Evolutionary conservation across 2,113 vertebrate genomes (phyloP).

Genomic region (Brachypteracias leptosomus): DNA sequence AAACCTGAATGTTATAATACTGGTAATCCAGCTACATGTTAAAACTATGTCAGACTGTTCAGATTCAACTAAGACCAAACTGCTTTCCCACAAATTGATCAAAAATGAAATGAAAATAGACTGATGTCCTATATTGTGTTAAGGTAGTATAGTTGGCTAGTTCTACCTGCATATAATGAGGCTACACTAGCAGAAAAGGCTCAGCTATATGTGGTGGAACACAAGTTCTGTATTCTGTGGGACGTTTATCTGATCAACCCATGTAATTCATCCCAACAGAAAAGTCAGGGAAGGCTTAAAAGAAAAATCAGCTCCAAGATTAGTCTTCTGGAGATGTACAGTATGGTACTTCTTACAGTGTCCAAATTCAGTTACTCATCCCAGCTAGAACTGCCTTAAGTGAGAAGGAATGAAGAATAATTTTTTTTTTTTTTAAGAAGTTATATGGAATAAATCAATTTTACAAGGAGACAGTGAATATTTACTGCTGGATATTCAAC

Average conservation of each 20-base stretch:
- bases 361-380: neutral
- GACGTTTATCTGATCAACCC: neutral
- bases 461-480: neutral
- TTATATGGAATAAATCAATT: neutral
- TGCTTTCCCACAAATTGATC: neutral
- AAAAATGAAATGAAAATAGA: neutral
- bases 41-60: neutral
- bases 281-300: neutral
- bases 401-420: neutral
- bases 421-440: neutral
- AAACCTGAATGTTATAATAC: neutral
- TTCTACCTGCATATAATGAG: neutral
- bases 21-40: neutral
- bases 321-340: neutral
- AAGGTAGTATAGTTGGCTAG: neutral
- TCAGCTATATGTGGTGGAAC: neutral
- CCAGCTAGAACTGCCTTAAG: neutral
- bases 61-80: neutral
- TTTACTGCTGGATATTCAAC: neutral
- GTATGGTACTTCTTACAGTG: neutral
- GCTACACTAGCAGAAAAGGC: neutral
- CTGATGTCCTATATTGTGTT: neutral
- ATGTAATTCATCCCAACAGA: neutral
- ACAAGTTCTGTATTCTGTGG: neutral
- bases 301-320: neutral